Evolutionary conservation across 2,113 vertebrate genomes (phyloP).

Genomic region (Hassar affinis): DNA sequence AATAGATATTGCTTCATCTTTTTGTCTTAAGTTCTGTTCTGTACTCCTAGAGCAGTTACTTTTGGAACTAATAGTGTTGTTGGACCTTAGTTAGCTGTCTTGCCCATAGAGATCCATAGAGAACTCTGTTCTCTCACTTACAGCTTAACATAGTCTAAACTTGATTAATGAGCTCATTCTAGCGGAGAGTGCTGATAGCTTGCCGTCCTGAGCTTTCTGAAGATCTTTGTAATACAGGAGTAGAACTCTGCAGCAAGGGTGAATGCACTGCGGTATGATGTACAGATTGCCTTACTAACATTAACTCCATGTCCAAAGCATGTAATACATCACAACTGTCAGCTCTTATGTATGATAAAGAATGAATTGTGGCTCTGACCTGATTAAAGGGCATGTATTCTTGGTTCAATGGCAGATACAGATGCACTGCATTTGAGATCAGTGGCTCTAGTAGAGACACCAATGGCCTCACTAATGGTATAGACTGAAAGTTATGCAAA

Average conservation of each 20-base stretch:
- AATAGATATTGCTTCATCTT: neutral
- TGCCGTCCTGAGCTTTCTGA: neutral
- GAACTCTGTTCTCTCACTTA: neutral
- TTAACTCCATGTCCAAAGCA: too few species aligned
- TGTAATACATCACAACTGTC: too few species aligned
- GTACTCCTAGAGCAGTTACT: neutral
- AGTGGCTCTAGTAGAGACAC: too few species aligned
- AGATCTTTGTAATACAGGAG: neutral
- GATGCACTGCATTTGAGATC: too few species aligned
- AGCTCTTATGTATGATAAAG: too few species aligned
- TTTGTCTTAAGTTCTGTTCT: neutral
- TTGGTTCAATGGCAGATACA: too few species aligned
- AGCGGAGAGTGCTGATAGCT: neutral
- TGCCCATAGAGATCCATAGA: neutral
- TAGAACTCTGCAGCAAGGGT: too few species aligned
- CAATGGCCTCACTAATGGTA: too few species aligned
- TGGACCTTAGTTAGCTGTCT: neutral
- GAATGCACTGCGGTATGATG: neutral
- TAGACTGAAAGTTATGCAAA: too few species aligned
- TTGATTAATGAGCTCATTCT: neutral
- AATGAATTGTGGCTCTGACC: too few species aligned
- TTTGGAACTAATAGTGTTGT: neutral
- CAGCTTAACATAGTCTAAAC: neutral
- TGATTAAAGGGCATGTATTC: too few species aligned
- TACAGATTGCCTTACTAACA: neutral